Base-by-base conservation (phyloP, 2,797 vertebrate species). In the Oophaga sylvatica region DNA sequence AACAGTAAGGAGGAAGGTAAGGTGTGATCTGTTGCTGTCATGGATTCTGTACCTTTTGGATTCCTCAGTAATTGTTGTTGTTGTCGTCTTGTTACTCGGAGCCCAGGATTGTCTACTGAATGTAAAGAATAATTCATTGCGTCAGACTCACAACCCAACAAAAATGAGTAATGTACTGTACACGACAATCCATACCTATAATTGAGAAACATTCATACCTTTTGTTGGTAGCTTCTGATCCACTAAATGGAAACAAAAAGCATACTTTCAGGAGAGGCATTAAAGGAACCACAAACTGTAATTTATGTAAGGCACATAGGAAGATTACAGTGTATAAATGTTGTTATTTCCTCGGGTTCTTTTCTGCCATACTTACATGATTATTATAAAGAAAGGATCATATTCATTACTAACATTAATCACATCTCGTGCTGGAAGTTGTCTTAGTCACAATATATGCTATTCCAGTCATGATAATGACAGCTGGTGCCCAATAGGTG, bases 21-120 rank as follows among this genome's bases (percentile, higher is more conserved):
- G 19, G 29, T 26, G 41, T 22, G 17, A n/a, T 31, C 13, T 65
- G 31, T 10, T 17, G n/a, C 8, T 13, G 0, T 5, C 9, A 63
- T 41, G 65, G 26, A 77, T 48, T 29, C 45, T 8, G 56, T 93
- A 95, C 95, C 29, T 19, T 90, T 93, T 91, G 16, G 26, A 90
- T 87, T 92, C 89, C 53, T 41, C 84, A 4, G 88, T 19, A 83
- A 89, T 91, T 45, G 90, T 82, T 35, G 90, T 90, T 59, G 89
- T 71, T 0, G 35, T 31, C 45, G 71, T 67, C 20, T 86, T 93
- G 79, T 83, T 91, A 6, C 91, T 91, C 0, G 91, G 91, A 91
- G 93, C 92, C 95, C 95, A 95, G 83, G 95, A 95, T 76, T 95
- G 94, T 80, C 95, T 96, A 90, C 87, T 76, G 88, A 91, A 76